phyloP scores from a whole-genome alignment of 2,888 invertebrate species.

The Cephus rjabovi region DNA sequence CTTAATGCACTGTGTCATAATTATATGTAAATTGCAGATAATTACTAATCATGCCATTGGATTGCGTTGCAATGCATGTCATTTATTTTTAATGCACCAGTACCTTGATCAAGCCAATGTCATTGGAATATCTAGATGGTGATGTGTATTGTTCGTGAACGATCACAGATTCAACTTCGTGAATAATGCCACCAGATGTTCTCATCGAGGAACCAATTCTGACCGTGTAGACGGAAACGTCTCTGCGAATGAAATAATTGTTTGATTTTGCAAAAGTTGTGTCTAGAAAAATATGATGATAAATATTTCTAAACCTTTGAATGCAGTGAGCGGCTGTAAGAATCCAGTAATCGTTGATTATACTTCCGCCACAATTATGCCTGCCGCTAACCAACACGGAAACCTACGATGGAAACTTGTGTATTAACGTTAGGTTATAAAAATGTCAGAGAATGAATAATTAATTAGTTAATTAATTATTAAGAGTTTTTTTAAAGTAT shows the following conservation, averaged over 20 bases:
- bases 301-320: neutral
- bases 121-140: neutral
- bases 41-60: neutral
- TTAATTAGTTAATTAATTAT: too few species aligned
- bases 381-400: neutral
- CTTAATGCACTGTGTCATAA: neutral
- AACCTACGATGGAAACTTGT: neutral
- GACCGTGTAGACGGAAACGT: neutral
- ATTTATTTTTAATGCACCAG: neutral
- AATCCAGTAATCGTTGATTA: conserved; percentile 13
- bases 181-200: conserved; percentile 6
- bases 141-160: neutral
- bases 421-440: neutral
- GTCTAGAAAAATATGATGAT: neutral
- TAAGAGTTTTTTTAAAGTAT: too few species aligned
- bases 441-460: neutral
- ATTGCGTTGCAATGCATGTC: neutral
- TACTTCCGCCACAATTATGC: conserved; percentile 10
- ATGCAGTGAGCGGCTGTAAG: conserved; percentile 14
- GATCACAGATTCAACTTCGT: neutral
- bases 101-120: conserved; percentile 10
- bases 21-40: neutral
- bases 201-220: conserved; percentile 3
- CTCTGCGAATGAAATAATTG: neutral
- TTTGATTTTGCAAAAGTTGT: neutral